These are phyloP conservation scores for Colius striatus DNA, from an alignment of 2,113 vertebrate genomes.

Conservation along the genomic window DNA sequence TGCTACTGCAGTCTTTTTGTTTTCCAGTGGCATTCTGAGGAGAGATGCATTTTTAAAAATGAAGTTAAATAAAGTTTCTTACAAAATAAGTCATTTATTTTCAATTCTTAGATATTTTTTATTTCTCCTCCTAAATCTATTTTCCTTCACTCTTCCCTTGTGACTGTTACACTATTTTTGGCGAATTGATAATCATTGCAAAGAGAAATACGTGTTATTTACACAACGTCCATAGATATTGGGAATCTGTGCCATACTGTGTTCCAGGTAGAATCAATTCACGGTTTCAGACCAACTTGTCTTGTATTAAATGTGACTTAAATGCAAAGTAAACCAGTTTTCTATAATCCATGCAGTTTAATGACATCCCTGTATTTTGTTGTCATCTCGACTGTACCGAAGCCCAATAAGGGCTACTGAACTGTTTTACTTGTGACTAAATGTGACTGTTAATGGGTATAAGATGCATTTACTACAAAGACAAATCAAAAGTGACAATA, in stretches of 20 bases:
- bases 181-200: slow-evolving; percentile 77
- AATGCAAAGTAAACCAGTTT: slow-evolving; percentile 68
- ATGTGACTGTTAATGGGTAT: slow-evolving; percentile 15
- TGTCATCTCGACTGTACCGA: slow-evolving; percentile 38
- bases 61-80: slow-evolving; percentile 76
- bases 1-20: slow-evolving; percentile 67
- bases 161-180: slow-evolving; percentile 70
- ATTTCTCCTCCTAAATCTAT: slow-evolving; percentile 65
- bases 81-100: slow-evolving; percentile 77
- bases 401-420: slow-evolving; percentile 3
- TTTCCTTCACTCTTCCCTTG: slow-evolving; percentile 68
- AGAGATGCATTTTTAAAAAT: slow-evolving; percentile 76
- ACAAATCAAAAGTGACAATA: not conserved
- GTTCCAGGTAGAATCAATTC: slow-evolving; percentile 61
- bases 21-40: slow-evolving; percentile 71
- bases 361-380: slow-evolving; percentile 56
- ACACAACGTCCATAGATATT: slow-evolving; percentile 23
- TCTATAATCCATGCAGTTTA: slow-evolving; percentile 61
- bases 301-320: slow-evolving; percentile 68
- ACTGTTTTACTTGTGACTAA: slow-evolving; percentile 20
- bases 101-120: slow-evolving; percentile 73
- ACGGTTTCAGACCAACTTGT: slow-evolving; percentile 64
- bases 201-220: slow-evolving; percentile 59
- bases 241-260: slow-evolving; percentile 70
- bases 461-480: slow-evolving; percentile 26